A percentile compares a stretch with the other conserved stretches of the same genome.
phyloP scores from a whole-genome alignment of 2,797 vertebrate species.

The Leptatherina wallacei region DNA sequence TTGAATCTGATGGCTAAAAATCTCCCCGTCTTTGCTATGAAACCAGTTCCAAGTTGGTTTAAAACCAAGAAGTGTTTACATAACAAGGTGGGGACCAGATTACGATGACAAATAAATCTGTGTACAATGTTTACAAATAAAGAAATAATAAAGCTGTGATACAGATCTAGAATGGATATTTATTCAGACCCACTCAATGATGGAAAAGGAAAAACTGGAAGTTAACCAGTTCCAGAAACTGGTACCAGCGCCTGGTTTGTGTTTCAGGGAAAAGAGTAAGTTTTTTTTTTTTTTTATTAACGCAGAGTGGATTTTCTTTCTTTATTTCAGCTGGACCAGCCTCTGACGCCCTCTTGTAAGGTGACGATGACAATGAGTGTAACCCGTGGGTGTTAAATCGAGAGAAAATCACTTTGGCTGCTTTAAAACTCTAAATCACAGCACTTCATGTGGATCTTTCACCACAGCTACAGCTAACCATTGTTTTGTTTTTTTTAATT shows the following conservation, averaged over 20 bases:
- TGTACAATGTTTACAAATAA: too few relatives aligned
- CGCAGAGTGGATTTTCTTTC: not conserved
- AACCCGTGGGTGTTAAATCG: slow-evolving; percentile 25
- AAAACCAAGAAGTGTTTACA: too few relatives aligned
- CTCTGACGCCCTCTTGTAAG: slow-evolving; percentile 29
- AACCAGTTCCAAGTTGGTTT: too few relatives aligned
- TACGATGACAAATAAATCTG: too few relatives aligned
- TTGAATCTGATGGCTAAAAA: too few relatives aligned
- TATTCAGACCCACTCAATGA: too few relatives aligned
- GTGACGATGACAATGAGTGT: slow-evolving; percentile 24
- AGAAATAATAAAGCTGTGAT: too few relatives aligned
- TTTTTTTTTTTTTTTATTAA: not conserved
- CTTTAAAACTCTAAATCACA: not conserved
- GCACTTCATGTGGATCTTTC: too few relatives aligned
- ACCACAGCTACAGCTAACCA: slow-evolving; percentile 5
- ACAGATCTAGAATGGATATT: too few relatives aligned
- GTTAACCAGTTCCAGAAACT: not conserved
- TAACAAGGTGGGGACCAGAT: too few relatives aligned
- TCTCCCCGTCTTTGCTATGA: too few relatives aligned
- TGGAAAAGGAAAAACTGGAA: not conserved
- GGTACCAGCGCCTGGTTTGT: not conserved
- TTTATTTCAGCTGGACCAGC: slow-evolving; percentile 61
- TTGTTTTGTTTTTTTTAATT: not conserved
- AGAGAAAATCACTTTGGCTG: slow-evolving; percentile 10
- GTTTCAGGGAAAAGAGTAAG: not conserved